These are phyloP conservation scores for Lepidostoma basale DNA, from an alignment of 1,140 invertebrate genomes.

Conservation along the genomic window DNA sequence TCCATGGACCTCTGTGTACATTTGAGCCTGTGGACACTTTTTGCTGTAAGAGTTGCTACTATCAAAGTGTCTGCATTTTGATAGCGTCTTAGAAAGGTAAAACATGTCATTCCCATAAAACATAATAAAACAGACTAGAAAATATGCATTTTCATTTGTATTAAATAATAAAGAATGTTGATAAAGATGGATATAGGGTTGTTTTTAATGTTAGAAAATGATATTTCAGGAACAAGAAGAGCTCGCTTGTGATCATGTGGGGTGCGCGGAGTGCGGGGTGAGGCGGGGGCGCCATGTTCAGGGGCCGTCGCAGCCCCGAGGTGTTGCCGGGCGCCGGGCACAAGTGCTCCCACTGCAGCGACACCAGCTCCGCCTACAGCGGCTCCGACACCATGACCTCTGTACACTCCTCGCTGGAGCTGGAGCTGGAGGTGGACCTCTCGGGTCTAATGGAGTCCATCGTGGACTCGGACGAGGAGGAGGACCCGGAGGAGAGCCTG, in stretches of 20 bases:
- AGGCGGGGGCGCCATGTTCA: slow-evolving; percentile 59
- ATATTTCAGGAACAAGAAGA: too few relatives aligned
- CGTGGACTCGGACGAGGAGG: slow-evolving; percentile 94
- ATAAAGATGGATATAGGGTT: too few relatives aligned
- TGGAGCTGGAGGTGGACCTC: slow-evolving; percentile 89
- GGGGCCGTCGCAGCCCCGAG: slow-evolving; percentile 64
- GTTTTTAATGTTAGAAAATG: too few relatives aligned
- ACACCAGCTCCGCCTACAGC: slow-evolving; percentile 94
- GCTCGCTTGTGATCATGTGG: slow-evolving; percentile 45
- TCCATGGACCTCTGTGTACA: too few relatives aligned
- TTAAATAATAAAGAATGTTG: too few relatives aligned
- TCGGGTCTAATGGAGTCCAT: slow-evolving; percentile 92
- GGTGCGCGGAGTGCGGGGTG: slow-evolving; percentile 52
- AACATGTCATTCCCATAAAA: too few relatives aligned
- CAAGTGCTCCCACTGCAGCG: slow-evolving; percentile 88
- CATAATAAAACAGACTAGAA: too few relatives aligned
- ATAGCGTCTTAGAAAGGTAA: too few relatives aligned
- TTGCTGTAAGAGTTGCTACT: too few relatives aligned
- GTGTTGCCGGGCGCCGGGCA: slow-evolving; percentile 83
- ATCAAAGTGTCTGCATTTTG: too few relatives aligned
- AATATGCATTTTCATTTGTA: too few relatives aligned
- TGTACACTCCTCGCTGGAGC: slow-evolving; percentile 82
- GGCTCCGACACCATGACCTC: slow-evolving; percentile 96
- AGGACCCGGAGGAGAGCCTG: slow-evolving; percentile 90
- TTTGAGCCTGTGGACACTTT: too few relatives aligned